A percentile compares a stretch with the other conserved stretches of the same genome.
Evolutionary conservation across 2,888 invertebrate species (phyloP).

Genomic region (Apamea epomidion): DNA sequence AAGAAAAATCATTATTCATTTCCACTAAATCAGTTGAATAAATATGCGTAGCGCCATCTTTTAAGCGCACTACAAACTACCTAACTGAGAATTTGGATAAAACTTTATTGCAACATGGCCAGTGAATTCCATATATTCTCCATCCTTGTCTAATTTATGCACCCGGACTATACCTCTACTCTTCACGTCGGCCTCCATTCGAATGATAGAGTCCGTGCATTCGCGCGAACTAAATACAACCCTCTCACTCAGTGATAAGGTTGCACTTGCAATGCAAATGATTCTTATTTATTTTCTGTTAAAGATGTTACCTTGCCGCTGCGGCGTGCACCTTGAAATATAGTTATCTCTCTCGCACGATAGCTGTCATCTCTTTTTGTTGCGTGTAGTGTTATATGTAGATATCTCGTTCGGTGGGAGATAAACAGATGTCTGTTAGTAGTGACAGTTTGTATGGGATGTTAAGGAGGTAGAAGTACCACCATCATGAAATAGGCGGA

Average conservation of each 20-base stretch:
- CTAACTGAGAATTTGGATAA: slow-evolving; percentile 76
- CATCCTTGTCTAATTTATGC: slow-evolving; percentile 76
- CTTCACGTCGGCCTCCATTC: slow-evolving; percentile 75
- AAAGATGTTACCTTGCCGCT: slow-evolving; percentile 79
- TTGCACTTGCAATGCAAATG: slow-evolving; percentile 86
- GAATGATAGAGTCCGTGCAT: slow-evolving; percentile 75
- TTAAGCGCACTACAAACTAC: slow-evolving; percentile 77
- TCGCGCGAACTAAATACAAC: slow-evolving; percentile 80
- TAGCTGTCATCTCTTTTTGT: slow-evolving; percentile 84
- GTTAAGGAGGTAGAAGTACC: slow-evolving; percentile 79
- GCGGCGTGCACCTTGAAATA: slow-evolving; percentile 84
- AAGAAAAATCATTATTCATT: neutral
- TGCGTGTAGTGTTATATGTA: slow-evolving; percentile 86
- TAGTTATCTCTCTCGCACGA: slow-evolving; percentile 84
- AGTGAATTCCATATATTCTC: slow-evolving; percentile 76
- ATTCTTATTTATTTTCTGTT: slow-evolving; percentile 75
- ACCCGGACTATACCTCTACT: slow-evolving; percentile 74
- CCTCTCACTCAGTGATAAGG: slow-evolving; percentile 80
- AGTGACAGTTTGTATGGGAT: slow-evolving; percentile 81
- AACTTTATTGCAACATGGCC: slow-evolving; percentile 82
- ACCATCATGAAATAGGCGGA: slow-evolving; percentile 90
- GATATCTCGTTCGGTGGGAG: slow-evolving; percentile 88
- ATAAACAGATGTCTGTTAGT: slow-evolving; percentile 87
- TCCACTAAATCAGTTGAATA: slow-evolving; percentile 43
- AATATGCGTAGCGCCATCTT: slow-evolving; percentile 84